phyloP scores from a whole-genome alignment of 2,888 invertebrate species.

The Athripsodes cinereus region DNA sequence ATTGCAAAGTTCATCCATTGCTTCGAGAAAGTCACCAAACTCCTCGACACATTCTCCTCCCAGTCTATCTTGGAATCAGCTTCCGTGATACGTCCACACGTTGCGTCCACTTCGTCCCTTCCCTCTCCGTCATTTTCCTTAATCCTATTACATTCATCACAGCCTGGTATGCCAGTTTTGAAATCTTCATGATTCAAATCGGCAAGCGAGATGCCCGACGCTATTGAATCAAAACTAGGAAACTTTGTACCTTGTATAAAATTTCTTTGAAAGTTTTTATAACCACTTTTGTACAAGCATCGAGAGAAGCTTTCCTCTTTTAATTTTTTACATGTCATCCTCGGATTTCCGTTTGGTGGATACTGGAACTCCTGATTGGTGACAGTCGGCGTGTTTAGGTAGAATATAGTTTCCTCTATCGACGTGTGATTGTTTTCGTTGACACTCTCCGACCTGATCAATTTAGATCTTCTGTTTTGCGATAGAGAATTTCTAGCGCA shows the following conservation, averaged over 20 bases:
- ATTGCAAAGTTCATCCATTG: conserved; percentile 89
- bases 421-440: conserved; percentile 21
- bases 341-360: background rate
- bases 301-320: conserved; percentile 19
- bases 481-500: conserved; percentile 24
- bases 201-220: conserved; percentile 12
- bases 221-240: conserved; percentile 18
- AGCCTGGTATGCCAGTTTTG: conserved; percentile 21
- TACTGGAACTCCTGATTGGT: conserved; percentile 22
- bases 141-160: conserved; percentile 35
- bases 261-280: conserved; percentile 9
- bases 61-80: conserved; percentile 32
- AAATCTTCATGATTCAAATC: conserved; percentile 23
- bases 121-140: conserved; percentile 32
- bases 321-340: background rate
- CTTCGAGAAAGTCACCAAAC: conserved; percentile 63
- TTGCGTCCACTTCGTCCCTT: conserved; percentile 49
- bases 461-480: conserved; percentile 14
- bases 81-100: conserved; percentile 44
- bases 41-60: conserved; percentile 46
- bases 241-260: conserved; percentile 14
- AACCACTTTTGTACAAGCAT: conserved; percentile 14
- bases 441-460: conserved; percentile 27
- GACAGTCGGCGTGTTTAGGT: conserved; percentile 19
- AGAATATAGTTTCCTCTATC: conserved; percentile 24